These are phyloP conservation scores for Cancer borealis DNA, from an alignment of 2,888 invertebrate genomes.

Conservation along the genomic window DNA sequence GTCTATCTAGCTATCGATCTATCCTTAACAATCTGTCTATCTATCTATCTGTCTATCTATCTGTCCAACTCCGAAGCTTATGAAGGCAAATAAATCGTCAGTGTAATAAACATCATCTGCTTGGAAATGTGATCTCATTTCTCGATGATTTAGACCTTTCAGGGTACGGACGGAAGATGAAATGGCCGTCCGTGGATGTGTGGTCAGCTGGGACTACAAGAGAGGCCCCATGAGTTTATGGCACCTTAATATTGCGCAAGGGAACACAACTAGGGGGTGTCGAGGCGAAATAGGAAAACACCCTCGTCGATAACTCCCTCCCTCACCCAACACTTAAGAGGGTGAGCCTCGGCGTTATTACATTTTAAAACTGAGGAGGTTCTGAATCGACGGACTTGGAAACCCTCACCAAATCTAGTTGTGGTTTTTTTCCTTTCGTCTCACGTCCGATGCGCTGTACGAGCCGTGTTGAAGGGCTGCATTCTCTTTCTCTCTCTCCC, in stretches of 20 bases:
- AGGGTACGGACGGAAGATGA: background rate
- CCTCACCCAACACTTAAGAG: background rate
- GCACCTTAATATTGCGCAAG: constrained; percentile 32
- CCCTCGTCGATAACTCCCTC: background rate
- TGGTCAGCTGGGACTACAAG: background rate
- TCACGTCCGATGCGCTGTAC: background rate
- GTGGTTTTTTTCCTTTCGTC: background rate
- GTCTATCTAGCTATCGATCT: too few relatives aligned
- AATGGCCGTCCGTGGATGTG: background rate
- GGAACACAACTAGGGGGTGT: constrained; percentile 27
- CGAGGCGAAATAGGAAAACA: background rate
- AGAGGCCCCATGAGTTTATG: constrained; percentile 5
- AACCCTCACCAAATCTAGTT: background rate
- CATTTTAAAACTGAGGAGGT: background rate
- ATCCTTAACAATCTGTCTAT: background rate
- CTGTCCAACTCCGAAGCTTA: background rate
- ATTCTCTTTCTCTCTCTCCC: background rate
- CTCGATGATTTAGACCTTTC: constrained; percentile 22
- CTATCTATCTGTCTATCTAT: background rate
- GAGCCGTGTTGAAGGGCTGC: background rate
- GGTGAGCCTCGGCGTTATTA: background rate
- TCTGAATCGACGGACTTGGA: background rate
- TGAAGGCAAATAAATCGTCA: constrained; percentile 12
- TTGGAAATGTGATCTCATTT: background rate
- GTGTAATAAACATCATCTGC: constrained; percentile 8